Conservation (phyloP, 2,113 vertebrate genomes). For the Xiphias gladius region DNA sequence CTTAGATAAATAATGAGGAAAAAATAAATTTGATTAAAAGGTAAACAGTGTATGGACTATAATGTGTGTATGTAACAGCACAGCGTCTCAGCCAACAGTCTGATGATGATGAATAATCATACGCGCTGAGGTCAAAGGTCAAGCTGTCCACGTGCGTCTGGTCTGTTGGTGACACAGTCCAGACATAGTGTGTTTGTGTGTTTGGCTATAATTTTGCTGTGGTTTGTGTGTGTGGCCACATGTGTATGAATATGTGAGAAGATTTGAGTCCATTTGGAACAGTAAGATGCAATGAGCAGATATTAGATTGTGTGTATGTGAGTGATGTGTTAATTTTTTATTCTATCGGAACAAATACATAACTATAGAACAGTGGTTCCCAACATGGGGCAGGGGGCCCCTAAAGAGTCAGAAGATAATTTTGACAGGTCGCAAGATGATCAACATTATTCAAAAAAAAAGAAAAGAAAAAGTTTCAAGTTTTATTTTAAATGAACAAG, state of each 20-base stretch:
- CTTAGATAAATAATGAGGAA: slow-evolving; percentile 26
- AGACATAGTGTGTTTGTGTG: slow-evolving; percentile 62
- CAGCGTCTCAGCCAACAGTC: slow-evolving; percentile 24
- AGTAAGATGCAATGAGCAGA: slow-evolving; percentile 11
- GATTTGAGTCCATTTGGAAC: slow-evolving; percentile 8
- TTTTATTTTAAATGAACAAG: background rate
- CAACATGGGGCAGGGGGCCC: background rate
- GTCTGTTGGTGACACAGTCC: slow-evolving; percentile 77
- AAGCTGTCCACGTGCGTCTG: slow-evolving; percentile 76
- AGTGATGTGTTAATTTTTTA: slow-evolving; percentile 3
- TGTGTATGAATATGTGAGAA: slow-evolving; percentile 23
- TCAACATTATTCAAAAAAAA: background rate
- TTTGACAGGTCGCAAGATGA: background rate
- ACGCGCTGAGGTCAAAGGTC: slow-evolving; percentile 68
- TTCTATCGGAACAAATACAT: background rate
- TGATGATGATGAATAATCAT: slow-evolving; percentile 83
- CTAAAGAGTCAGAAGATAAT: background rate
- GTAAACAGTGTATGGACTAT: slow-evolving; percentile 39
- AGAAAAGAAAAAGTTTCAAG: background rate
- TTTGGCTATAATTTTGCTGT: slow-evolving; percentile 48
- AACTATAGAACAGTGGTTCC: background rate
- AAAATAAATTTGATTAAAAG: slow-evolving; percentile 26
- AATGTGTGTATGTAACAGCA: slow-evolving; percentile 40
- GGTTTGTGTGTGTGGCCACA: slow-evolving; percentile 39
- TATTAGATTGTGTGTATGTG: background rate